Evolutionary conservation across 2,888 invertebrate species (phyloP).

Genomic region (Trissolcus brochymenae): DNA sequence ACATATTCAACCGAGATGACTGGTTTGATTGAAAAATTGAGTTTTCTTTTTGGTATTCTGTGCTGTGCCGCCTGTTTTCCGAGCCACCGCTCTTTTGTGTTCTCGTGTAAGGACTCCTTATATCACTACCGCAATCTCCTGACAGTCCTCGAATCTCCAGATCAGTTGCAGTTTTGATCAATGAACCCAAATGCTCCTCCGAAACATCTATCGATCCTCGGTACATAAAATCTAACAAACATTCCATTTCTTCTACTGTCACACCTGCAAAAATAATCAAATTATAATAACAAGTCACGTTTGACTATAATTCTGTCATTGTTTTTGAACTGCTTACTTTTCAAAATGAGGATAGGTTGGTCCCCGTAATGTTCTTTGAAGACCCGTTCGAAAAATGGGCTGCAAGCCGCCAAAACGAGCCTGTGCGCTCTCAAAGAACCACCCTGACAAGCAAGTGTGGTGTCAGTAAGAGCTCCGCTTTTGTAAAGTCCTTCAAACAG

Average conservation of each 20-base stretch:
- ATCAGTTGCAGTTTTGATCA: constrained; percentile 83
- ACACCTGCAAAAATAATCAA: constrained; percentile 75
- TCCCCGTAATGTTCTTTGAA: constrained; percentile 86
- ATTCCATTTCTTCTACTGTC: constrained; percentile 82
- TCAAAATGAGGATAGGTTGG: constrained; percentile 84
- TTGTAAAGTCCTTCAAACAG: constrained; percentile 84
- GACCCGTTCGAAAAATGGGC: constrained; percentile 86
- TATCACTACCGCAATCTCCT: constrained; percentile 80
- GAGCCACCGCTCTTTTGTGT: constrained; percentile 65
- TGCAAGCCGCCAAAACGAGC: constrained; percentile 85
- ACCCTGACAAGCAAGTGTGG: constrained; percentile 84
- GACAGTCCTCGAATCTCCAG: constrained; percentile 83
- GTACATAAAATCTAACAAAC: constrained; percentile 84
- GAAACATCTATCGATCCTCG: constrained; percentile 83
- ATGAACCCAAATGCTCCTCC: constrained; percentile 80
- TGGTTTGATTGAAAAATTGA: constrained; percentile 62
- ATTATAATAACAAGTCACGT: too few species aligned
- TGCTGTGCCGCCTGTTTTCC: constrained; percentile 69
- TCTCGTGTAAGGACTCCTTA: constrained; percentile 79
- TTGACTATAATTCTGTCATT: not conserved
- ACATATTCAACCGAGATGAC: constrained; percentile 59
- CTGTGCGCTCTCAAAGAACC: constrained; percentile 84
- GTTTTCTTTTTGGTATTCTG: constrained; percentile 59
- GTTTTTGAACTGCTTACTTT: constrained; percentile 70
- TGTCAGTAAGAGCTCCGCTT: constrained; percentile 83